Conservation (phyloP, 2,797 vertebrate species). For the Thaleichthys pacificus region DNA sequence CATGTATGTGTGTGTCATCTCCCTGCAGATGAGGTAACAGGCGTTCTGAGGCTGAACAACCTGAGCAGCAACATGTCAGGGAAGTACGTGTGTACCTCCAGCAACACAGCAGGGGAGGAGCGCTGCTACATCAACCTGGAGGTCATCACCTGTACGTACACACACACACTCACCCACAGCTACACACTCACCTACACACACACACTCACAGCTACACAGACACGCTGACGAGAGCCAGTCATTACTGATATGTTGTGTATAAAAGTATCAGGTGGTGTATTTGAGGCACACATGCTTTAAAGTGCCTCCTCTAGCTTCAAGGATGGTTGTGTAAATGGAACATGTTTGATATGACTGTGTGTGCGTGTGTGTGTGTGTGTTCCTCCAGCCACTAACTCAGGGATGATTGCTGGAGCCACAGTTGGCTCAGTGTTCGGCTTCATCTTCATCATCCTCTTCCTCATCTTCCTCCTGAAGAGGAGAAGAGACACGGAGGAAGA, state of each 20-base stretch:
- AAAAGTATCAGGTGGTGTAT: no score
- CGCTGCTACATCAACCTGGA: slow-evolving; percentile 84
- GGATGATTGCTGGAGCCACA: slow-evolving; percentile 83
- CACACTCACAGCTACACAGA: neutral
- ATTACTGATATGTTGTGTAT: no score
- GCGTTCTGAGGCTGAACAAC: slow-evolving; percentile 85
- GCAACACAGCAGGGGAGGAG: slow-evolving; percentile 77
- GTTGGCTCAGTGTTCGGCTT: slow-evolving; percentile 82
- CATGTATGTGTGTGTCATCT: neutral
- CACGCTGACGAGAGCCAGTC: neutral
- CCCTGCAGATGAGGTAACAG: slow-evolving; percentile 73
- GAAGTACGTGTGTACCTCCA: slow-evolving; percentile 82
- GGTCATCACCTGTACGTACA: slow-evolving; percentile 81
- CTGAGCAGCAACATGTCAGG: slow-evolving; percentile 87
- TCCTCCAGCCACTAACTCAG: slow-evolving; percentile 72
- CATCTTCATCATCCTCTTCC: slow-evolving; percentile 68
- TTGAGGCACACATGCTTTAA: no score
- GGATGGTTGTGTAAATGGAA: no score
- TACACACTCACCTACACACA: neutral
- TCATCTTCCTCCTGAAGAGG: slow-evolving; percentile 74
- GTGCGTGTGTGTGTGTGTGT: neutral
- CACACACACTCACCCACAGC: neutral
- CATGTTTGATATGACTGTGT: neutral
- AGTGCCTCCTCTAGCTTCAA: no score
- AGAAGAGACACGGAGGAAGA: slow-evolving; percentile 83